phyloP scores from a whole-genome alignment of 35 echinoderm and acorn worm species.

The Heliocidaris erythrogramma region DNA sequence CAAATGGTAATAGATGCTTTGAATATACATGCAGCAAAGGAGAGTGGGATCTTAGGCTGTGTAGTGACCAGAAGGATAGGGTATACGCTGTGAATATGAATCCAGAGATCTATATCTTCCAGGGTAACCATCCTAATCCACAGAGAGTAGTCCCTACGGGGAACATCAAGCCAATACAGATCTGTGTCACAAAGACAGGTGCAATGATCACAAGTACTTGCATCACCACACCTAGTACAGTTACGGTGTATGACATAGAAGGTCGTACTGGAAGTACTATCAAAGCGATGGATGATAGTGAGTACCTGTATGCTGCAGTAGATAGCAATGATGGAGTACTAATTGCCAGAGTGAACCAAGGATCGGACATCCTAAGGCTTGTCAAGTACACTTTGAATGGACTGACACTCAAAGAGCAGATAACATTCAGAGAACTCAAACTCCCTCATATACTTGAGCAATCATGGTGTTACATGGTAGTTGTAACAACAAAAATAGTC shows the following conservation, averaged over 20 bases:
- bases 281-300: background rate
- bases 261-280: background rate
- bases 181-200: background rate
- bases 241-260: background rate
- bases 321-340: background rate
- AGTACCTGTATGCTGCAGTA: background rate
- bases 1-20: background rate
- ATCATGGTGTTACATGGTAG: background rate
- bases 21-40: background rate
- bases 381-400: background rate
- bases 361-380: background rate
- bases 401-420: background rate
- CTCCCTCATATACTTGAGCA: background rate
- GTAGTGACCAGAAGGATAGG: background rate
- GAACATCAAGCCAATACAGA: background rate
- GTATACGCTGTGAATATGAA: background rate
- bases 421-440: background rate
- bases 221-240: background rate
- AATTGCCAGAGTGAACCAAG: background rate
- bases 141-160: background rate
- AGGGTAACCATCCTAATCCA: background rate
- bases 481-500: background rate
- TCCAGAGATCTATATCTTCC: background rate
- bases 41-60: background rate
- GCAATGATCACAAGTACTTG: constrained; percentile 18